Percentiles rank a stretch among this genome's conserved stretches.
Conservation (phyloP, 2,797 vertebrate genomes). For the Odontamblyopus lacepedii region DNA sequence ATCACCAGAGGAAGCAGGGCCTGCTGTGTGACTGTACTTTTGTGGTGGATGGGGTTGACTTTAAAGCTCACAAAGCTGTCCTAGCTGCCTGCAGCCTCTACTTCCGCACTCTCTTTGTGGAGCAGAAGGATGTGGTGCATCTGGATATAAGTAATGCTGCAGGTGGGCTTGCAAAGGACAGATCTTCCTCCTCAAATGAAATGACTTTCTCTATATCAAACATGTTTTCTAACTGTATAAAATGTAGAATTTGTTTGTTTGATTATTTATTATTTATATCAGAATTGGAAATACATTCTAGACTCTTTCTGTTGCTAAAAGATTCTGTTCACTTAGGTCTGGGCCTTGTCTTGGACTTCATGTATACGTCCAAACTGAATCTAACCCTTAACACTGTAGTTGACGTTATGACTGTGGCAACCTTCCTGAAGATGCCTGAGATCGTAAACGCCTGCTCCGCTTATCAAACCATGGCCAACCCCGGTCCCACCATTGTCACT, state of each 20-base stretch:
- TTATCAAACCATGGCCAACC: constrained; percentile 82
- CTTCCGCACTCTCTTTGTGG: constrained; percentile 93
- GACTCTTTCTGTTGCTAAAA: neutral
- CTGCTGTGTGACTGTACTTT: constrained; percentile 97
- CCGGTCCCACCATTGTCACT: constrained; percentile 47
- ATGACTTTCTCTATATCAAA: neutral
- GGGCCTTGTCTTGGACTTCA: constrained; percentile 94
- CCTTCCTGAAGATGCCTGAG: constrained; percentile 96
- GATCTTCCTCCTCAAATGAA: neutral
- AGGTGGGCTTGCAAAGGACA: constrained; percentile 70
- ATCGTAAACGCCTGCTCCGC: constrained; percentile 89
- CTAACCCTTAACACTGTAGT: constrained; percentile 89
- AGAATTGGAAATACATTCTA: neutral
- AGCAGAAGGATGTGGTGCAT: constrained; percentile 98
- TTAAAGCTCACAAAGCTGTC: constrained; percentile 96
- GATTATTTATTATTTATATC: too few relatives aligned
- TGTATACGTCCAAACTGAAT: constrained; percentile 95
- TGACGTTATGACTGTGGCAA: constrained; percentile 90
- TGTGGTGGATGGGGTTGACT: constrained; percentile 94
- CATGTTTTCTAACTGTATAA: neutral
- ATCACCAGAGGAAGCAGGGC: constrained; percentile 91
- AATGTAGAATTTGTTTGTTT: neutral
- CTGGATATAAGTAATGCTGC: constrained; percentile 97
- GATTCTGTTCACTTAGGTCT: constrained; percentile 78
- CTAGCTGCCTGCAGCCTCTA: constrained; percentile 96